A percentile compares a stretch with the other conserved stretches of the same genome.
Conservation (phyloP, 2,888 invertebrate genomes). For the Rhingia rostrata region DNA sequence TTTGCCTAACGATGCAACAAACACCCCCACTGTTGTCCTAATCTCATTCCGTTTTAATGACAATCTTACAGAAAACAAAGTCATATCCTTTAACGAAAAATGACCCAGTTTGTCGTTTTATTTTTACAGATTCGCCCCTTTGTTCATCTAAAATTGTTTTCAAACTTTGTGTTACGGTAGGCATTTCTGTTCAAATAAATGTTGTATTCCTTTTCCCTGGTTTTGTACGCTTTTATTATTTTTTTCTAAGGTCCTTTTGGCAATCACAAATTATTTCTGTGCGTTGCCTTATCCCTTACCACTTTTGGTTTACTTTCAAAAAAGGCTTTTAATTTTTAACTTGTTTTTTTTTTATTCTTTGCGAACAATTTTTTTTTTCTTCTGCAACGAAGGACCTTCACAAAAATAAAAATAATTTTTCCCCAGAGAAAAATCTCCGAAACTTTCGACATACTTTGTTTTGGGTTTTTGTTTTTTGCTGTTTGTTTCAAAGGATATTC, state of each 20-base stretch:
- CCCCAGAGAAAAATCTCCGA: slow-evolving; percentile 68
- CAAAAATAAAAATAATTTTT: slow-evolving; percentile 47
- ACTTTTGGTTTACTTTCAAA: slow-evolving; percentile 52
- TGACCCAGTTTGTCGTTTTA: slow-evolving; percentile 43
- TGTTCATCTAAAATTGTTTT: slow-evolving; percentile 47
- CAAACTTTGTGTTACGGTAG: slow-evolving; percentile 60
- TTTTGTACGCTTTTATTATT: neutral
- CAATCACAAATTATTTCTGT: slow-evolving; percentile 51
- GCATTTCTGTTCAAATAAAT: slow-evolving; percentile 30
- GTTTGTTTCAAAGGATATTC: slow-evolving; percentile 24
- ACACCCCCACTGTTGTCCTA: slow-evolving; percentile 27
- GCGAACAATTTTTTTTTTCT: slow-evolving; percentile 46
- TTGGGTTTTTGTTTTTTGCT: neutral
- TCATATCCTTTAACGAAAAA: slow-evolving; percentile 40
- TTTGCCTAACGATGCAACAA: slow-evolving; percentile 50
- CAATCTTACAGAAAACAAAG: slow-evolving; percentile 14
- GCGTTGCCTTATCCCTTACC: slow-evolving; percentile 43
- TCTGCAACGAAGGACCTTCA: slow-evolving; percentile 52
- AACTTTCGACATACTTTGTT: slow-evolving; percentile 55
- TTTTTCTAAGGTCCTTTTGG: slow-evolving; percentile 44
- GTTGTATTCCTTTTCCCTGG: neutral
- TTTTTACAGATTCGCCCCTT: slow-evolving; percentile 20
- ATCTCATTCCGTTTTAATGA: slow-evolving; percentile 55
- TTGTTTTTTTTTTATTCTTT: slow-evolving; percentile 60
- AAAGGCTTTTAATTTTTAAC: slow-evolving; percentile 58